Percentiles rank a stretch among this genome's conserved stretches.
Evolutionary conservation across 53 echinoderm and acorn worm genomes (phyloP).

Genomic region (Pentamera pediparva): DNA sequence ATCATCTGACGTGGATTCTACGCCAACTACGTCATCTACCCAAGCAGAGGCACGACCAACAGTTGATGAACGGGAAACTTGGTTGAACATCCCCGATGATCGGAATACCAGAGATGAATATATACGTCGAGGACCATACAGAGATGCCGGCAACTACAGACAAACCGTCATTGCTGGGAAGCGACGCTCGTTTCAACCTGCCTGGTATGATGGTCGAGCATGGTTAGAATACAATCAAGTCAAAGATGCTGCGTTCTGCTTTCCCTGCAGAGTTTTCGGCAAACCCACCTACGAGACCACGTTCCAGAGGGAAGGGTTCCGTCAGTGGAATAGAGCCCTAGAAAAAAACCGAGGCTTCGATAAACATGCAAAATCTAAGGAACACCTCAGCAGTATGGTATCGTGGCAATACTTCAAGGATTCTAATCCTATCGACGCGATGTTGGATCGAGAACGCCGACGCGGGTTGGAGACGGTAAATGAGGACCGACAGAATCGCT

Average conservation of each 20-base stretch:
- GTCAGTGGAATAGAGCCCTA: background rate
- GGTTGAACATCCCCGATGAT: slow-evolving; percentile 1
- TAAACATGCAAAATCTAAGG: background rate
- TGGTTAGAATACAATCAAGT: background rate
- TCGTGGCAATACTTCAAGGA: background rate
- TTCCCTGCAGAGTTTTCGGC: background rate
- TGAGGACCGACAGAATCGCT: background rate
- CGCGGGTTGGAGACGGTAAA: background rate
- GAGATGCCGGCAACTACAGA: background rate
- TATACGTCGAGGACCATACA: background rate
- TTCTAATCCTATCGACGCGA: background rate
- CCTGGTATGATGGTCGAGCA: slow-evolving; percentile 1
- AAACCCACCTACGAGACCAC: background rate
- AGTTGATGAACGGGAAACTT: background rate
- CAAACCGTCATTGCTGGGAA: slow-evolving; percentile 11
- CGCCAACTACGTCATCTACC: background rate
- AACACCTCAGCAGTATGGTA: background rate
- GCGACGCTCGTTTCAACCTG: background rate
- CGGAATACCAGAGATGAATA: background rate
- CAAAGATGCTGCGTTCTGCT: background rate
- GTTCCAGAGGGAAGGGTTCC: background rate
- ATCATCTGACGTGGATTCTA: background rate
- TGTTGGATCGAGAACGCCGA: background rate
- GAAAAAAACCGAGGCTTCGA: background rate
- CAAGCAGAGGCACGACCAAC: background rate